Base-by-base conservation (phyloP, 2,113 vertebrate genomes). In the Mus pahari region DNA sequence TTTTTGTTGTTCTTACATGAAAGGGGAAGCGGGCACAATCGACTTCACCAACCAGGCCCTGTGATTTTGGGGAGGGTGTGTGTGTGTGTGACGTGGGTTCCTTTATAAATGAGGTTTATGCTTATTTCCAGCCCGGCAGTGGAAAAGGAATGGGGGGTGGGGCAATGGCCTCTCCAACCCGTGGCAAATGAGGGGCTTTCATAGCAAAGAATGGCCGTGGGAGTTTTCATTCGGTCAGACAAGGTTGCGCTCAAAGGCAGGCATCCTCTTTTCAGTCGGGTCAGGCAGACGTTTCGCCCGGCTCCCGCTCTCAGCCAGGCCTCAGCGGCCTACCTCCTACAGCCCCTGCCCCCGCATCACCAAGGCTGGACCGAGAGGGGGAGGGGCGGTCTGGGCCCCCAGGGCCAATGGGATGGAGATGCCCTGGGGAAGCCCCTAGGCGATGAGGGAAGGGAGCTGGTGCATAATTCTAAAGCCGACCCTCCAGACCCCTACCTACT, bases 151-250 rank as follows among this genome's bases (percentile, higher is more conserved):
- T 95, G 97, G 97, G 98, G 95, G 95, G 97, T 96, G 96, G 97
- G 97, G 96, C 78, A 33, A 90, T 97, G 94, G 97, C 98, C 97
- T 98, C 93, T 92, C 89, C 97, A 94, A 90, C 93, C 97, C 96
- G 95, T 96, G 94, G 95, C 97, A 97, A 97, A 97, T 97, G 97
- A 96, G 94, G 53, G 13, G 94, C 97, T 98, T 98, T 98, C 94
- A 96, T 95, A 82, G 93, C 89, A 45, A 96, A 97, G 98, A 98
- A 96, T 97, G 97, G 97, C 98, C 90, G 86, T 96, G 97, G 98
- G 97, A 98, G 98, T 98, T 98, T 98, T 98, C 97, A 97, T 98
- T 98, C 98, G 98, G 98, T 98, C 96, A 96, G 98, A 97, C 97
- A 98, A 92, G 91, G 91, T 98, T 98, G 98, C 97, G 97, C 96